phyloP scores from a whole-genome alignment of 30 jellyfish, hydroid and myxozoan species.

The Hydractinia symbiolongicarpus region DNA sequence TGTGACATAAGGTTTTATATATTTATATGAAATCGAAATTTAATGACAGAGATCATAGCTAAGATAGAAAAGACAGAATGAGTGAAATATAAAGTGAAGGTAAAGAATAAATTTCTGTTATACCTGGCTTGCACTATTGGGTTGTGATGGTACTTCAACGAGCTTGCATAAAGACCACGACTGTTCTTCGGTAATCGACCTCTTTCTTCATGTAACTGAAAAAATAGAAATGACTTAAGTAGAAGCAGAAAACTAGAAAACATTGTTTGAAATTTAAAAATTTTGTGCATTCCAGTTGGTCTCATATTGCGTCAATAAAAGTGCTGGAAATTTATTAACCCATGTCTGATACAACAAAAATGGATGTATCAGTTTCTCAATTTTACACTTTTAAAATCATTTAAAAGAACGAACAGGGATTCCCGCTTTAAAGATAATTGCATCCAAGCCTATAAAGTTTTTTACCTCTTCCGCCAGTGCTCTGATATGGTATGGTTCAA shows the following conservation, averaged over 20 bases:
- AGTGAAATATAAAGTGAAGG: neutral
- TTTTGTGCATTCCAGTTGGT: no score
- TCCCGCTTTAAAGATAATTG: neutral
- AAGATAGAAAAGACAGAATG: neutral
- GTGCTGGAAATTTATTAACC: no score
- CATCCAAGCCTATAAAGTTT: neutral
- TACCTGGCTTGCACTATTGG: neutral
- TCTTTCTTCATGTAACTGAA: conserved; percentile 17
- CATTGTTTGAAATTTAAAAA: neutral
- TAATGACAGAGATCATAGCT: neutral
- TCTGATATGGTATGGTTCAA: conserved; percentile 40
- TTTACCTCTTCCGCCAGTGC: conserved; percentile 43
- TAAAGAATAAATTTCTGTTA: neutral
- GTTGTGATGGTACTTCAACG: neutral
- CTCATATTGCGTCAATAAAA: no score
- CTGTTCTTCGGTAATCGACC: conserved; percentile 13
- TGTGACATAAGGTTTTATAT: neutral
- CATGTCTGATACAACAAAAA: no score
- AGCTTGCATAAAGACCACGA: conserved; percentile 3
- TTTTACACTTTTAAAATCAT: no score
- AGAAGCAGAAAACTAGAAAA: neutral
- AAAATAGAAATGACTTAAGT: neutral
- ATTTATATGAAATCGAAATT: neutral
- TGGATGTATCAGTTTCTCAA: no score
- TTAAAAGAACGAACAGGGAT: no score